Evolutionary conservation across 2,888 invertebrate genomes (phyloP).

Genomic region (Drosophila imparisetae): DNA sequence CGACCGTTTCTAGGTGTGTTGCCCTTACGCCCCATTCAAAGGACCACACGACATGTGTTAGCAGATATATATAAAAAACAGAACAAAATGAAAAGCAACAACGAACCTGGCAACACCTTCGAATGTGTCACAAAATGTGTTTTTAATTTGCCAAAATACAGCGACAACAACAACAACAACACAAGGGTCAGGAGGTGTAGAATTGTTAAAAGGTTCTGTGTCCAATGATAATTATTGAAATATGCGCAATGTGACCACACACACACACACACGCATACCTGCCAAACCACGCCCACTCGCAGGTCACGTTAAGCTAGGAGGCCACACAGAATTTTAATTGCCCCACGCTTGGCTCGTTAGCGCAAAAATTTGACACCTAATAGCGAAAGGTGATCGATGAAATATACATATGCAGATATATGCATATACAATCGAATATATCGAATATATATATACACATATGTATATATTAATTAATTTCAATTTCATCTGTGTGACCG

Average conservation of each 20-base stretch:
- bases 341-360: slow-evolving; percentile 66
- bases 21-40: slow-evolving; percentile 7
- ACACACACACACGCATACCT: slow-evolving; percentile 40
- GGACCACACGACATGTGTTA: slow-evolving; percentile 62
- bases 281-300: slow-evolving; percentile 30
- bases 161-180: not conserved
- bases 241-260: slow-evolving; percentile 50
- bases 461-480: slow-evolving; percentile 69
- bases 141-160: slow-evolving; percentile 66
- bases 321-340: slow-evolving; percentile 59
- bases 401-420: slow-evolving; percentile 12
- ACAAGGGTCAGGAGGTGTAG: slow-evolving; percentile 66
- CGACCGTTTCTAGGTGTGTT: slow-evolving; percentile 36
- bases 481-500: slow-evolving; percentile 41
- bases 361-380: slow-evolving; percentile 56
- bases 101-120: slow-evolving; percentile 31
- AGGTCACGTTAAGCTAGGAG: slow-evolving; percentile 21
- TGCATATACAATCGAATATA: slow-evolving; percentile 1
- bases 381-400: slow-evolving; percentile 69
- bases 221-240: slow-evolving; percentile 54
- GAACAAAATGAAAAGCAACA: slow-evolving; percentile 18
- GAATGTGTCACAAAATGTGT: slow-evolving; percentile 67
- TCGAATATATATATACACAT: not conserved
- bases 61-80: slow-evolving; percentile 13
- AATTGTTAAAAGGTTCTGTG: slow-evolving; percentile 60